Conservation (phyloP, 2,113 vertebrate species). For the Microtus montanus region DNA sequence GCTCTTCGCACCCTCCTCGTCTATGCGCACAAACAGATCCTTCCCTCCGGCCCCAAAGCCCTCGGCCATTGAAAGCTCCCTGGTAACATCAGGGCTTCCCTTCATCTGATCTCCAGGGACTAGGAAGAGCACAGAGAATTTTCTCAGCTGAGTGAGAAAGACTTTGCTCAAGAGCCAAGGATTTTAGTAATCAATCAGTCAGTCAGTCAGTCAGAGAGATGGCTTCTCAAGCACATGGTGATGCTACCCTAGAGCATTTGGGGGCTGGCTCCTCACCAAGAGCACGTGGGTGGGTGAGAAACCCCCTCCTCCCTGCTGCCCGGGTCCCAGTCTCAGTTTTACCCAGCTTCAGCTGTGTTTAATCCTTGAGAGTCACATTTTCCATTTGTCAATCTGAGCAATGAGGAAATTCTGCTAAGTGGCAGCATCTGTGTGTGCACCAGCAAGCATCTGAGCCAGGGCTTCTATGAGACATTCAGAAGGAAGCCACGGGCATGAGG, state of each 20-base stretch:
- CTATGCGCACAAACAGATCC: neutral
- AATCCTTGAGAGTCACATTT: slow-evolving; percentile 21
- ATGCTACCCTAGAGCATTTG: neutral
- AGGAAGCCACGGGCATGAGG: neutral
- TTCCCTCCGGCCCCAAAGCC: neutral
- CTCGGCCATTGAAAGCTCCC: neutral
- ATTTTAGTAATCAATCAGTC: slow-evolving; percentile 61
- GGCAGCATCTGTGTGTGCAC: neutral
- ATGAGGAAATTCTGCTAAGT: neutral
- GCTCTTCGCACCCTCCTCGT: neutral
- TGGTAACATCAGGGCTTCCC: neutral
- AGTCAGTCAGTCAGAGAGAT: neutral
- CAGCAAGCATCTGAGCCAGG: neutral
- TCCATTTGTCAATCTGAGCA: neutral
- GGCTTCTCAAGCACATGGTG: neutral
- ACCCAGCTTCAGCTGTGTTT: neutral
- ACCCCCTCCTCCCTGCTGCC: neutral
- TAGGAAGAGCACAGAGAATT: neutral
- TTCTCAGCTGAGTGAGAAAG: slow-evolving; percentile 32
- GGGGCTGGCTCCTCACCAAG: neutral
- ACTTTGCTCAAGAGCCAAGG: slow-evolving; percentile 16
- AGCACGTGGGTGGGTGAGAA: neutral
- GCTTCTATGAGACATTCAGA: neutral
- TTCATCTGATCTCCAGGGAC: neutral
- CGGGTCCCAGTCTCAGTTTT: neutral